A percentile compares a stretch with the other conserved stretches of the same genome.
phyloP scores from a whole-genome alignment of 2,888 invertebrate species.

The Drosophila aldrichi region DNA sequence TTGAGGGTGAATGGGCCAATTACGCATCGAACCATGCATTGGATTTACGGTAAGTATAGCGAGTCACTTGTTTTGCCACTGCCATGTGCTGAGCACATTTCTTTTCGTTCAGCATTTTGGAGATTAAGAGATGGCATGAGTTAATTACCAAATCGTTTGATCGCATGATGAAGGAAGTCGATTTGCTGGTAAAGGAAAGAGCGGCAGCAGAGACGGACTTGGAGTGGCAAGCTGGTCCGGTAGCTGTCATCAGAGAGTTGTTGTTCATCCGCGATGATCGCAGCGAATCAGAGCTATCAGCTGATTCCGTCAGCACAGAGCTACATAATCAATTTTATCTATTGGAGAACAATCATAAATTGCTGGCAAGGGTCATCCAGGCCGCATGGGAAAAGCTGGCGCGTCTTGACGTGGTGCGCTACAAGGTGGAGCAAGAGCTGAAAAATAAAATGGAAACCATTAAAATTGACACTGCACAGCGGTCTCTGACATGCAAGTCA shows the following conservation, averaged over 20 bases:
- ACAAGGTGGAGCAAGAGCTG: constrained; percentile 90
- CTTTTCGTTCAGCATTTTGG: constrained; percentile 84
- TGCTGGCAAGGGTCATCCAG: constrained; percentile 90
- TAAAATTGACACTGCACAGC: constrained; percentile 91
- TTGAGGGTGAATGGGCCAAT: constrained; percentile 91
- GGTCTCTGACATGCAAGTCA: constrained; percentile 91
- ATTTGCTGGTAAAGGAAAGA: constrained; percentile 89
- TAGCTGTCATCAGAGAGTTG: constrained; percentile 90
- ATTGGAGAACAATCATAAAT: constrained; percentile 90
- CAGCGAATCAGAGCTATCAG: constrained; percentile 90
- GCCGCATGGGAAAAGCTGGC: constrained; percentile 89
- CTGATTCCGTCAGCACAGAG: constrained; percentile 91
- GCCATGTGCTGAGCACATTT: not conserved
- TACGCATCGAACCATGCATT: constrained; percentile 91
- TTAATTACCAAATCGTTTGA: constrained; percentile 86
- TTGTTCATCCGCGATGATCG: constrained; percentile 91
- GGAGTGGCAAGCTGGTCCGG: constrained; percentile 88
- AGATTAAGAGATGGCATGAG: constrained; percentile 87
- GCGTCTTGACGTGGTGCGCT: constrained; percentile 84
- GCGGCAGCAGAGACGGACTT: constrained; percentile 90
- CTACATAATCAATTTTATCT: constrained; percentile 91
- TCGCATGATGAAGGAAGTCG: constrained; percentile 89
- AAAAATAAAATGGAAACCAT: constrained; percentile 92
- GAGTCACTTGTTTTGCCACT: not conserved
- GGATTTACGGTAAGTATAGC: constrained; percentile 86